These are phyloP conservation scores for Fopius arisanus DNA, from an alignment of 1,140 invertebrate genomes.

Conservation along the genomic window DNA sequence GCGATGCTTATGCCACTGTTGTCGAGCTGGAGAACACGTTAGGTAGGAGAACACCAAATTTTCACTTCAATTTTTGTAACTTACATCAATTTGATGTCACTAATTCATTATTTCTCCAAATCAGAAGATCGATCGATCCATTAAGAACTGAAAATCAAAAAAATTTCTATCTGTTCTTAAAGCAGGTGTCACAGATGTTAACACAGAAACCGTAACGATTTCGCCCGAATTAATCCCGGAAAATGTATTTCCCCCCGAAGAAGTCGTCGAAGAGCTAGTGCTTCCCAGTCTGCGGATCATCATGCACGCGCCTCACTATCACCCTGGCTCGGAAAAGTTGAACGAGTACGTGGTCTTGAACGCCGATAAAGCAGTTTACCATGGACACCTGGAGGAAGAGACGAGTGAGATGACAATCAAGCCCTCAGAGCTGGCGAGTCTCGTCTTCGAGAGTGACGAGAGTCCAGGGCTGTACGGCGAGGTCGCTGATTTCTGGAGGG, in stretches of 20 bases:
- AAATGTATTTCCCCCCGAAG: no score
- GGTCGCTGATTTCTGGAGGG: slow-evolving; percentile 48
- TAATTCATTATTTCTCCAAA: no score
- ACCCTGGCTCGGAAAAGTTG: slow-evolving; percentile 36
- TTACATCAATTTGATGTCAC: no score
- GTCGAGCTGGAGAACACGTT: neutral
- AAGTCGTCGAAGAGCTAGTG: neutral
- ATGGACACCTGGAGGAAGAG: slow-evolving; percentile 42
- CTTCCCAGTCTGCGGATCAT: slow-evolving; percentile 37
- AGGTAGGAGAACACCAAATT: neutral
- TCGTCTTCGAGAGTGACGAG: slow-evolving; percentile 41
- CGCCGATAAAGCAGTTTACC: slow-evolving; percentile 39
- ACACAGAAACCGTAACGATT: no score
- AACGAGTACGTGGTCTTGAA: slow-evolving; percentile 49
- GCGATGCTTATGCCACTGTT: slow-evolving; percentile 35
- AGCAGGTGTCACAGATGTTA: no score
- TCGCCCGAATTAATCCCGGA: no score
- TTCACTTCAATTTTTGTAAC: no score
- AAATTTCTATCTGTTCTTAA: no score
- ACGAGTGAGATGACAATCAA: neutral
- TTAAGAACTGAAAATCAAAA: no score
- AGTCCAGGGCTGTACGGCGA: slow-evolving; percentile 53
- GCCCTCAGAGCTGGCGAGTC: slow-evolving; percentile 9
- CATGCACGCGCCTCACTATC: slow-evolving; percentile 51
- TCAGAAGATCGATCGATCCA: no score